phyloP scores from a whole-genome alignment of 2,888 invertebrate genomes.

The Uloborus plumipes region DNA sequence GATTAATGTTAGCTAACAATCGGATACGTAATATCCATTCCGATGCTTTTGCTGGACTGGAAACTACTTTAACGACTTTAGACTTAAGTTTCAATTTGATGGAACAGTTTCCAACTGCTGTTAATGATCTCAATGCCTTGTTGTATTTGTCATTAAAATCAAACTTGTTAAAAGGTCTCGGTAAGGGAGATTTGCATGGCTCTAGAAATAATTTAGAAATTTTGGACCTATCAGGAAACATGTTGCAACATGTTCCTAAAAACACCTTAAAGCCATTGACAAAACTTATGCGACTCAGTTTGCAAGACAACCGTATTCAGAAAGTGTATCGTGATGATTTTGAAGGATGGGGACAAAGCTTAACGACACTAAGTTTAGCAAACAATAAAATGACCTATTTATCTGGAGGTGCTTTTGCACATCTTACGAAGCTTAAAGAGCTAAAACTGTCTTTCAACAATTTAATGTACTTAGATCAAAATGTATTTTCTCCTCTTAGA shows the following conservation, averaged over 20 bases:
- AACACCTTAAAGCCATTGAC: conserved; percentile 50
- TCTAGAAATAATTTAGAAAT: conserved; percentile 58
- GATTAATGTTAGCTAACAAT: conserved; percentile 76
- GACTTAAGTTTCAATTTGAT: conserved; percentile 76
- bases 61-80: conserved; percentile 68
- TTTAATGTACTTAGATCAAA: conserved; percentile 59
- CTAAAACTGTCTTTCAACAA: conserved; percentile 69
- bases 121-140: conserved; percentile 43
- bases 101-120: conserved; percentile 74
- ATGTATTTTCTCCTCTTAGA: conserved; percentile 61
- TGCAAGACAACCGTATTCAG: conserved; percentile 66
- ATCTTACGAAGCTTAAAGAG: conserved; percentile 75
- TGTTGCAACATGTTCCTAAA: conserved; percentile 63
- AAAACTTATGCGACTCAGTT: conserved; percentile 64
- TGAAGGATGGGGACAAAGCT: conserved; percentile 82
- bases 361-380: conserved; percentile 90
- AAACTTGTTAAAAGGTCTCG: conserved; percentile 81
- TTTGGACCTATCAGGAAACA: conserved; percentile 66
- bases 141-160: conserved; percentile 80
- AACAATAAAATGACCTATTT: conserved; percentile 90
- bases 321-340: conserved; percentile 77
- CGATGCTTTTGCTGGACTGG: conserved; percentile 81
- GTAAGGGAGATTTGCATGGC: conserved; percentile 79
- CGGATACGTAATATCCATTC: conserved; percentile 75
- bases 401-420: conserved; percentile 84